Conservation (phyloP, 2,113 vertebrate genomes). For the Phoxinus phoxinus region DNA sequence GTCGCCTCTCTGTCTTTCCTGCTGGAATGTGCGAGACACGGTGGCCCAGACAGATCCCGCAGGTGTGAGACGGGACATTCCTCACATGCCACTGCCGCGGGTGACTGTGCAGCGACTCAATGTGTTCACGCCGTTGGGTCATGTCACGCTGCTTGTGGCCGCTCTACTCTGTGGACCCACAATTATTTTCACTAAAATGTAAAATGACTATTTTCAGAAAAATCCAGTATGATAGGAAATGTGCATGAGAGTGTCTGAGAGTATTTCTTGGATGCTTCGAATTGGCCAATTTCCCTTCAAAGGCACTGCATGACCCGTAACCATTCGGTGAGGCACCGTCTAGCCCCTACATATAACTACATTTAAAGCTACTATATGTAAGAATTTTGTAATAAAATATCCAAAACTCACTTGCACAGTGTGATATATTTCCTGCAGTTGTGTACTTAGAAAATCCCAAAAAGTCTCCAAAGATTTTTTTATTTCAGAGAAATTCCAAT, state of each 20-base stretch:
- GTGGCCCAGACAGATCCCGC: constrained; percentile 3
- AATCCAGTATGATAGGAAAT: background rate
- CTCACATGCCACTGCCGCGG: background rate
- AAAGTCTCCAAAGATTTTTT: too few species aligned
- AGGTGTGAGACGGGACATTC: constrained; percentile 32
- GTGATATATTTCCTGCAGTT: too few species aligned
- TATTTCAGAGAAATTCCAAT: too few species aligned
- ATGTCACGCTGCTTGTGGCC: background rate
- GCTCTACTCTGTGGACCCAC: background rate
- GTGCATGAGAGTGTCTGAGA: background rate
- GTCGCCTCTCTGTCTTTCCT: background rate
- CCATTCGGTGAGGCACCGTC: background rate
- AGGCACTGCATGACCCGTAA: background rate
- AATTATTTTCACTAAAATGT: background rate
- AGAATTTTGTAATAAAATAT: too few species aligned
- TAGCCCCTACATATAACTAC: background rate
- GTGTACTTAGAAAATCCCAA: too few species aligned
- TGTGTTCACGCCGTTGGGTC: background rate
- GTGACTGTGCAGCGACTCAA: background rate
- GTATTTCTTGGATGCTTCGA: background rate
- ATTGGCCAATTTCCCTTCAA: background rate
- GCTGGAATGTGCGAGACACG: constrained; percentile 15
- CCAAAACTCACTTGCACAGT: too few species aligned
- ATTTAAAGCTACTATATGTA: too few species aligned
- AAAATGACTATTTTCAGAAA: background rate